Base-by-base conservation (phyloP, 2,888 invertebrate species). In the Archips xylosteana region DNA sequence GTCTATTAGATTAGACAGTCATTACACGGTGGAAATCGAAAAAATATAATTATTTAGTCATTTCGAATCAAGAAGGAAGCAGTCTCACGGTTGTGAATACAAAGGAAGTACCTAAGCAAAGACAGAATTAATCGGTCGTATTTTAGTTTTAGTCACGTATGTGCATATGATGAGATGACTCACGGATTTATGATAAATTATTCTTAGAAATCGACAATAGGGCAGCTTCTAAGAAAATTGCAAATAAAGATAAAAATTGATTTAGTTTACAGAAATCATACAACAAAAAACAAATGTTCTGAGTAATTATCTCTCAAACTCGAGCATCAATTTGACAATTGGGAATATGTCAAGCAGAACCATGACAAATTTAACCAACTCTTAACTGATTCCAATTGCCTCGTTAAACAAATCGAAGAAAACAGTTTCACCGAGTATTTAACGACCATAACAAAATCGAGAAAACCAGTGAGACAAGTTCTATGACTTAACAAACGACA, bases 1-100 rank as follows among this genome's bases (percentile, higher is more conserved):
- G 74, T 70, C 65, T 42, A 64, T 34, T 60, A 34, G 15, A 64
- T 73, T 73, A 65, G 61, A 64, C 66, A 54, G 39, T 23, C 54
- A 63, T 64, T 39, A 63, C 63, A 49, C 13, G 34, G 57, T 36
- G 57, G 57, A 23, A 15, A 8, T 68, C 57, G 23, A 45, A 72
- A 64, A 47, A 45, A 39, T 32, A 32, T 9, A 51, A 47, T 32
- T 57, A 39, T 39, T 61, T 61, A n/a, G 12, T 62, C 5, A 23
- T 34, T 39, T 39, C 6, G 32, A 63, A 47, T 32, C 42, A 49
- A n/a, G 32, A 1, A 23, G 23, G 39, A 61, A 12, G 61, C 61
- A 62, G 61, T 67, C 54, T 12, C 67, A 67, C 54, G 54, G 62
- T 54, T 54, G 54, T 62, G n/a, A 62, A 34, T 15, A 62, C 34